A percentile compares a stretch with the other conserved stretches of the same genome.
Conservation (phyloP, 2,888 invertebrate species). For the Timandra comae region DNA sequence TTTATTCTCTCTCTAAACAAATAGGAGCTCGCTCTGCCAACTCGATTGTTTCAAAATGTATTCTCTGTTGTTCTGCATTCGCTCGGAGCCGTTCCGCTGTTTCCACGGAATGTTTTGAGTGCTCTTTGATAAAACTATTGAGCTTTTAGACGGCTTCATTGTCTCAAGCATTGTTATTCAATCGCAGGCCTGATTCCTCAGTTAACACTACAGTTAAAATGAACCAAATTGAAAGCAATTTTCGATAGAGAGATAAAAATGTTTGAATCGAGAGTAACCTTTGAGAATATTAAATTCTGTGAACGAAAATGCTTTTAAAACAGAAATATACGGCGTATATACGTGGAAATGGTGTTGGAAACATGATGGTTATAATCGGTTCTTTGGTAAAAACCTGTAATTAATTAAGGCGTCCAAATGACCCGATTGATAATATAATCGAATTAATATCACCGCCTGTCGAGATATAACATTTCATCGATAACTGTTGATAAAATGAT, state of each 20-base stretch:
- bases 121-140: slow-evolving; percentile 7
- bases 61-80: slow-evolving; percentile 23
- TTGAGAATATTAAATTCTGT: too few relatives aligned
- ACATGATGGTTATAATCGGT: too few relatives aligned
- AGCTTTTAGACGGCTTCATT: slow-evolving; percentile 9
- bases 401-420: slow-evolving; percentile 13
- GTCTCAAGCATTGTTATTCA: too few relatives aligned
- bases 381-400: slow-evolving; percentile 1
- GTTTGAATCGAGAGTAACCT: too few relatives aligned
- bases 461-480: slow-evolving; percentile 18
- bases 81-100: slow-evolving; percentile 16
- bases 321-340: too few relatives aligned
- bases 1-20: slow-evolving; percentile 33
- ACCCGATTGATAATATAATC: slow-evolving; percentile 19
- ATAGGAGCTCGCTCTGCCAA: slow-evolving; percentile 26
- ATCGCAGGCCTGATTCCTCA: too few relatives aligned
- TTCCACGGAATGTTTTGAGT: slow-evolving; percentile 12
- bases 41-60: slow-evolving; percentile 32
- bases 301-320: too few relatives aligned
- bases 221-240: too few relatives aligned
- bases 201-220: too few relatives aligned
- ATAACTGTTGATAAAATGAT: slow-evolving; percentile 17
- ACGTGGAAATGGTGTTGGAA: too few relatives aligned
- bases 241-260: too few relatives aligned
- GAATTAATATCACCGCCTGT: slow-evolving; percentile 17